These are phyloP conservation scores for Trissolcus japonicus DNA, from an alignment of 2,888 invertebrate genomes.

Conservation along the genomic window DNA sequence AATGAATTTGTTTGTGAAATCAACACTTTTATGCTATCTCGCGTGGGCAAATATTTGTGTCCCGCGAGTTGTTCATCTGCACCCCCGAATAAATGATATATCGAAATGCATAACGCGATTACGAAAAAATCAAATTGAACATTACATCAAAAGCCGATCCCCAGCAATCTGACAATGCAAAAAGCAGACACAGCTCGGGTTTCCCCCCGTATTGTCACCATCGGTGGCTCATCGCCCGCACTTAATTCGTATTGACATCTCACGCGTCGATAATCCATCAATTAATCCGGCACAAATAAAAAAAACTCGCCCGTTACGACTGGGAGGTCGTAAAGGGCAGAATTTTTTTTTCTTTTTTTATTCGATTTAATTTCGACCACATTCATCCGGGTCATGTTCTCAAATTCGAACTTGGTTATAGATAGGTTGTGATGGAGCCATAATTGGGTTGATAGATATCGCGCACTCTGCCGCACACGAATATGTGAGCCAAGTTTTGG, in stretches of 20 bases:
- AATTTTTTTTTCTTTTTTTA: constrained; percentile 11
- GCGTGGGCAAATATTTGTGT: constrained; percentile 30
- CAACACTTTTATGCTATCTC: constrained; percentile 26
- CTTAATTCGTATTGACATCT: constrained; percentile 51
- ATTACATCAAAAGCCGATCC: constrained; percentile 40
- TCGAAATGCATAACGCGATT: constrained; percentile 35
- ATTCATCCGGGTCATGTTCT: too few species aligned
- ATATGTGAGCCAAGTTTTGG: too few species aligned
- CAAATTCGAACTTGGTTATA: too few species aligned
- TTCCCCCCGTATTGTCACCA: constrained; percentile 22
- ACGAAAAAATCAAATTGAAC: constrained; percentile 42
- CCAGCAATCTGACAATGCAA: constrained; percentile 1
- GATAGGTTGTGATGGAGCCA: too few species aligned
- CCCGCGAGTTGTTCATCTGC: constrained; percentile 17
- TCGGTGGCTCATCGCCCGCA: constrained; percentile 37
- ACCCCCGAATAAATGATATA: constrained; percentile 22
- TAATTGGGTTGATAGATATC: too few species aligned
- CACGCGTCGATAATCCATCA: constrained; percentile 49
- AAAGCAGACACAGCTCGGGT: constrained; percentile 3
- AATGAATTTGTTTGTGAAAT: constrained; percentile 13
- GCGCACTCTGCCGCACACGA: too few species aligned
- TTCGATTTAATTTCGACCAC: background rate
- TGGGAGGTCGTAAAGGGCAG: too few species aligned
- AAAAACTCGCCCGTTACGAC: constrained; percentile 5
- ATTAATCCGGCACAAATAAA: constrained; percentile 20